These are phyloP conservation scores for Cottus gobio DNA, from an alignment of 2,113 vertebrate genomes.

Conservation along the genomic window DNA sequence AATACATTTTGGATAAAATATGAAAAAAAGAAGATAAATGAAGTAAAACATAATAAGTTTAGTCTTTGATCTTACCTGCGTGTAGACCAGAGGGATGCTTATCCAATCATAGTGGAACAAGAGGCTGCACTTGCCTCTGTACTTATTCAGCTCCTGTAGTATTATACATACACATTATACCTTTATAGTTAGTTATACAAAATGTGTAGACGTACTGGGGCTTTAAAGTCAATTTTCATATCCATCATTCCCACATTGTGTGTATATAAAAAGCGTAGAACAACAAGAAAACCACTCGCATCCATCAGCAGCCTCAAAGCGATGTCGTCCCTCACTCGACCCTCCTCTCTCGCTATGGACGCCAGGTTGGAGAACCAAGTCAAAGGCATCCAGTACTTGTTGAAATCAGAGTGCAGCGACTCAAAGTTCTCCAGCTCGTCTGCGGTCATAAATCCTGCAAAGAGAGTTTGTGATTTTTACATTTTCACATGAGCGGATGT, in stretches of 20 bases:
- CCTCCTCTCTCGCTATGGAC: conserved; percentile 84
- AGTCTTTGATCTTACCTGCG: conserved; percentile 79
- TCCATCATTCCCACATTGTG: neutral
- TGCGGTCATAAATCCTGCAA: conserved; percentile 88
- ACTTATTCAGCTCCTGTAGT: conserved; percentile 91
- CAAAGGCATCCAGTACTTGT: conserved; percentile 94
- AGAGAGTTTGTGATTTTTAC: conserved; percentile 12
- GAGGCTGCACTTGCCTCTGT: conserved; percentile 89
- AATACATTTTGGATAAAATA: neutral
- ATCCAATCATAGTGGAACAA: conserved; percentile 95
- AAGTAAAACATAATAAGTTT: neutral
- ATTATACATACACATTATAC: neutral
- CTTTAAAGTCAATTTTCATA: neutral
- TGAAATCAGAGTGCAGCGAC: conserved; percentile 89
- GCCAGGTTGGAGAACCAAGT: conserved; percentile 93
- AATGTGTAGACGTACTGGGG: neutral
- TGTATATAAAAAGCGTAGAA: neutral
- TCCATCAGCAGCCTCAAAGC: conserved; percentile 91
- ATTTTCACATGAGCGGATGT: neutral
- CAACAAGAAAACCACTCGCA: conserved; percentile 68
- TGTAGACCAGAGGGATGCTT: conserved; percentile 93
- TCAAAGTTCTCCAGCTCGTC: conserved; percentile 86
- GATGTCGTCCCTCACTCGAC: conserved; percentile 86
- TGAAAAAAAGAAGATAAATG: neutral
- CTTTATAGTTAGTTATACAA: neutral